Percentiles rank a stretch among this genome's conserved stretches.
Conservation (phyloP, 53 echinoderm and acorn worm genomes). For the Actinopyga echinites region DNA sequence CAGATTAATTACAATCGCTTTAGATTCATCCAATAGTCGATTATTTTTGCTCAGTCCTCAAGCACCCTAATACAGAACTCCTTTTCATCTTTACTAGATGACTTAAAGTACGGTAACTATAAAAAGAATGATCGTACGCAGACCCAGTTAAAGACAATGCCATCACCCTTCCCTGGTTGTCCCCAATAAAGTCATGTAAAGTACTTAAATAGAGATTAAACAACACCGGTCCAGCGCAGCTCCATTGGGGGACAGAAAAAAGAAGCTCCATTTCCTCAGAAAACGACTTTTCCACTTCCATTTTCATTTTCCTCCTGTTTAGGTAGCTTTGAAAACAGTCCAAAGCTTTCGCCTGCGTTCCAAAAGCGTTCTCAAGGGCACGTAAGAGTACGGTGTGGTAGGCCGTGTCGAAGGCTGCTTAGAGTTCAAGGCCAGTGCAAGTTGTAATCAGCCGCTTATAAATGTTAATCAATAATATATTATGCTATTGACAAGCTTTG, state of each 20-base stretch:
- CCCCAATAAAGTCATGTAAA: not conserved
- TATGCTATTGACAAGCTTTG: not conserved
- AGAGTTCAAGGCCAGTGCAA: slow-evolving; percentile 1
- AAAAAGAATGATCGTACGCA: slow-evolving; percentile 28
- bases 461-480: not conserved
- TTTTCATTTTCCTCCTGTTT: not conserved
- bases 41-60: slow-evolving; percentile 6
- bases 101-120: not conserved
- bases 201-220: not conserved
- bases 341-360: slow-evolving; percentile 6
- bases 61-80: not conserved
- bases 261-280: slow-evolving; percentile 14
- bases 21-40: not conserved
- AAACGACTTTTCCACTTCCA: not conserved
- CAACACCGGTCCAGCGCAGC: slow-evolving; percentile 3
- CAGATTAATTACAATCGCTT: not conserved
- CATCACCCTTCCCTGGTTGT: not conserved
- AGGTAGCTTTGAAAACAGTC: not conserved
- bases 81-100: not conserved
- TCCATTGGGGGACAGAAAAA: not conserved
- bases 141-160: not conserved
- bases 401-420: slow-evolving; percentile 4
- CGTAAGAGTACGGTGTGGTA: not conserved
- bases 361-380: not conserved
- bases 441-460: slow-evolving; percentile 4